Evolutionary conservation across 2,113 vertebrate species (phyloP).

Genomic region (Petroica traversi): DNA sequence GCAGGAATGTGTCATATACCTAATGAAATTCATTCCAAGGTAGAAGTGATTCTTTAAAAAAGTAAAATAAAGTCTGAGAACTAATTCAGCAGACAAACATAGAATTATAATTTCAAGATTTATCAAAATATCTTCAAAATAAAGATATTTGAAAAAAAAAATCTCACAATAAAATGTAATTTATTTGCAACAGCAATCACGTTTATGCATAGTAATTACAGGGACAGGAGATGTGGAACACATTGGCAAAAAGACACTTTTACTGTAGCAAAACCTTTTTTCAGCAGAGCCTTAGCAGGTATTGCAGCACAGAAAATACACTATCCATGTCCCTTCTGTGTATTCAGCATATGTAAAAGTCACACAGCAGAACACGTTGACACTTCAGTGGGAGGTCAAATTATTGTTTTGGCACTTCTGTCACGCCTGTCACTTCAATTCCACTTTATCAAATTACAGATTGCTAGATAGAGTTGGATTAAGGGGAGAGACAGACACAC

Average conservation of each 20-base stretch:
- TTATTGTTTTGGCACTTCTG: constrained; percentile 69
- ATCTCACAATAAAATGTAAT: neutral
- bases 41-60: neutral
- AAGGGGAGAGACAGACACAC: constrained; percentile 1
- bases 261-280: neutral
- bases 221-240: neutral
- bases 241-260: neutral
- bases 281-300: neutral
- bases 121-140: neutral
- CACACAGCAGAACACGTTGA: neutral
- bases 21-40: constrained; percentile 47
- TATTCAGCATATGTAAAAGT: neutral
- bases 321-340: neutral
- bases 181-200: neutral
- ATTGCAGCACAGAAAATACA: neutral
- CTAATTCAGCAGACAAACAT: neutral
- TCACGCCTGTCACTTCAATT: constrained; percentile 68
- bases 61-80: neutral
- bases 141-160: neutral
- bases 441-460: constrained; percentile 71
- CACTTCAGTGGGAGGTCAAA: constrained; percentile 56
- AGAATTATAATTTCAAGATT: neutral
- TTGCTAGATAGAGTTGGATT: constrained; percentile 57
- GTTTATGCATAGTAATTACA: neutral
- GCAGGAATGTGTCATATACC: neutral